phyloP scores from a whole-genome alignment of 2,113 vertebrate species.

The Microcebus murinus region DNA sequence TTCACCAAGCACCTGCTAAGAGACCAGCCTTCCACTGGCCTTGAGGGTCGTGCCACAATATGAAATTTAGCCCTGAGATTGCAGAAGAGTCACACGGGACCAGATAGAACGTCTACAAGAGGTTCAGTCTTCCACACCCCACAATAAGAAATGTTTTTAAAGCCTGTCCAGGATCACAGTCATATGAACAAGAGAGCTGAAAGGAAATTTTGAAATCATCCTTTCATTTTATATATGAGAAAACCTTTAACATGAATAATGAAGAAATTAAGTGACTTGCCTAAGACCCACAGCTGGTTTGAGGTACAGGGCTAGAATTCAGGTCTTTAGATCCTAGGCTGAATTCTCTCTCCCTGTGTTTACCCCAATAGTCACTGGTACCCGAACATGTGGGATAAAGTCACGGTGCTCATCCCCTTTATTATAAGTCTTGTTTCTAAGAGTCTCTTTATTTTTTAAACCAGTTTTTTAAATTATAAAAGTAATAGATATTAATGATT shows the following conservation, averaged over 20 bases:
- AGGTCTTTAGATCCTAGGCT: not conserved
- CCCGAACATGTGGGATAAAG: not conserved
- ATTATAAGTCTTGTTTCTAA: not conserved
- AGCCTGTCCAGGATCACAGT: not conserved
- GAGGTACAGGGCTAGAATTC: not conserved
- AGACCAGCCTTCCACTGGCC: not conserved
- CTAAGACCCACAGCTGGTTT: not conserved
- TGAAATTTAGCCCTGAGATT: not conserved
- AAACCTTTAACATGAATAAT: not conserved
- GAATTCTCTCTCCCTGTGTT: not conserved
- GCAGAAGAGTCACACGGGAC: not conserved
- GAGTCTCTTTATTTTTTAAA: not conserved
- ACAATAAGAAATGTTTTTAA: not conserved
- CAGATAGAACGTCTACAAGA: not conserved
- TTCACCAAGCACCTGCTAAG: not conserved
- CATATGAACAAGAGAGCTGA: not conserved
- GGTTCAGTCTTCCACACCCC: not conserved
- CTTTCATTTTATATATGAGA: not conserved
- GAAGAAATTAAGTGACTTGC: not conserved
- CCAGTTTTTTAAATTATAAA: not conserved
- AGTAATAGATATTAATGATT: not conserved
- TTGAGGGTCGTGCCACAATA: not conserved
- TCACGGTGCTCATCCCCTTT: not conserved
- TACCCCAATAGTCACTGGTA: not conserved
- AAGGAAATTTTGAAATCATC: not conserved